These are phyloP conservation scores for Chlorops oryzae DNA, from an alignment of 1,140 invertebrate species.

Conservation along the genomic window DNA sequence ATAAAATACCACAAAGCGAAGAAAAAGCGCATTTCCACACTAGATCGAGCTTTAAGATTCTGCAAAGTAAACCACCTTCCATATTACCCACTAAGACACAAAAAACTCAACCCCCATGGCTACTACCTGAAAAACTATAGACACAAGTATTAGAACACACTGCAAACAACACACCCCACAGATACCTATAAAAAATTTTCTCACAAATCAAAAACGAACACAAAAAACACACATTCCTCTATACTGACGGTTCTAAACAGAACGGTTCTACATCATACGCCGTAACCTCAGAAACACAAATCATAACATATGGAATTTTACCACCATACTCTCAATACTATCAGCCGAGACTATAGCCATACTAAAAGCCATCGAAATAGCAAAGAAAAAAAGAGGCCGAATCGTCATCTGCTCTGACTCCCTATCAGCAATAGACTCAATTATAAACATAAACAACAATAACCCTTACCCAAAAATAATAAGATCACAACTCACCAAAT, in stretches of 20 bases:
- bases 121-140: not conserved
- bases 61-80: not conserved
- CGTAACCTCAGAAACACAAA: constrained; percentile 10
- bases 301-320: constrained; percentile 2
- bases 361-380: constrained; percentile 2
- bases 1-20: not conserved
- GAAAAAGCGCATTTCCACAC: not conserved
- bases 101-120: not conserved
- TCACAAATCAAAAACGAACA: constrained; percentile 4
- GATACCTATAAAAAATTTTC: not conserved
- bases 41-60: not conserved
- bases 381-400: constrained; percentile 12
- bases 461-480: constrained; percentile 8
- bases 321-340: constrained; percentile 2
- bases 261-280: not conserved
- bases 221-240: constrained; percentile 9
- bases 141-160: not conserved
- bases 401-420: constrained; percentile 12
- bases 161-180: not conserved
- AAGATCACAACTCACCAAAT: not conserved
- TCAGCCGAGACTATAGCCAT: constrained; percentile 13
- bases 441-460: constrained; percentile 12
- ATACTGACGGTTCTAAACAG: constrained; percentile 8
- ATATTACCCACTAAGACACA: not conserved
- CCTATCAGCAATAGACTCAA: constrained; percentile 8